A percentile compares a stretch with the other conserved stretches of the same genome.
phyloP scores from a whole-genome alignment of 2,113 vertebrate genomes.

The Poecilia latipinna region DNA sequence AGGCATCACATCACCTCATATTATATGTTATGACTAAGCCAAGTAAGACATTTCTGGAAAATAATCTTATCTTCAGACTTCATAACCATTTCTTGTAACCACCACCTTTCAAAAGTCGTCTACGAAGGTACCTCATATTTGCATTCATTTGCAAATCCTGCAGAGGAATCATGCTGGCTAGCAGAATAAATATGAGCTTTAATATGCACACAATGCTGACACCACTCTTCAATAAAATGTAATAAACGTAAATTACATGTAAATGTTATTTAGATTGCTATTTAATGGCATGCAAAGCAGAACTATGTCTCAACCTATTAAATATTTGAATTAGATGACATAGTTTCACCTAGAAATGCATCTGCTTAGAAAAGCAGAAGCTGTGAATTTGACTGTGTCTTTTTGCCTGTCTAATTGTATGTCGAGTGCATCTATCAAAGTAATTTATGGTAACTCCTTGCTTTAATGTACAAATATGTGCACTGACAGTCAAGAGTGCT shows the following conservation, averaged over 20 bases:
- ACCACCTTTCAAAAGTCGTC: slow-evolving; percentile 54
- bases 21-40: background rate
- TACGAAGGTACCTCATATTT: slow-evolving; percentile 55
- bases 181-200: slow-evolving; percentile 63
- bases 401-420: background rate
- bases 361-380: slow-evolving; percentile 28
- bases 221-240: slow-evolving; percentile 53
- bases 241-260: slow-evolving; percentile 74
- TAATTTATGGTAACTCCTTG: slow-evolving; percentile 20
- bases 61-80: slow-evolving; percentile 33
- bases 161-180: slow-evolving; percentile 60
- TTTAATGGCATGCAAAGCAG: slow-evolving; percentile 69
- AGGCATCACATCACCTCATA: background rate
- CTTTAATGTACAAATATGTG: slow-evolving; percentile 51
- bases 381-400: slow-evolving; percentile 8
- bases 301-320: slow-evolving; percentile 55
- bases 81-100: slow-evolving; percentile 39
- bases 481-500: slow-evolving; percentile 59
- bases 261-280: slow-evolving; percentile 76
- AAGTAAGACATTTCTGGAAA: slow-evolving; percentile 38
- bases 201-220: slow-evolving; percentile 58
- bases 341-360: slow-evolving; percentile 31
- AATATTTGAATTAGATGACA: slow-evolving; percentile 60
- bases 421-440: background rate
- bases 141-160: slow-evolving; percentile 71